Percentiles rank a stretch among this genome's conserved stretches.
These are phyloP conservation scores for Harpalus rufipes DNA, from an alignment of 2,888 invertebrate genomes.

Conservation along the genomic window DNA sequence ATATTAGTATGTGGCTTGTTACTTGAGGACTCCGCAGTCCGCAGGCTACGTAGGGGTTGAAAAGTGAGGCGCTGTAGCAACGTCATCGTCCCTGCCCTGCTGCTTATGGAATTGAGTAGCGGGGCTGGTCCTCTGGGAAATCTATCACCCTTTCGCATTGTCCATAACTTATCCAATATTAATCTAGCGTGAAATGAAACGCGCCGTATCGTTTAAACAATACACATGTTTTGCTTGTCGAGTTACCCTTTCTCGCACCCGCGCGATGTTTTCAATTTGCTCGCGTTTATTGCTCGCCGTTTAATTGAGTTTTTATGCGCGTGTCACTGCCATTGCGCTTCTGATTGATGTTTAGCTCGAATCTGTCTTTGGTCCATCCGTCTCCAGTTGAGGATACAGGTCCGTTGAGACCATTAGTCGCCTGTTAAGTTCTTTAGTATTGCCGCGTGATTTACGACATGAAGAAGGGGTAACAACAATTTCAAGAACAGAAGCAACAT, in stretches of 20 bases:
- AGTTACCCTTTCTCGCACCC: constrained; percentile 50
- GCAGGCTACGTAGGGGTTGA: constrained; percentile 54
- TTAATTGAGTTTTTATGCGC: constrained; percentile 62
- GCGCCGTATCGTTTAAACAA: constrained; percentile 69
- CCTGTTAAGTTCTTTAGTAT: constrained; percentile 52
- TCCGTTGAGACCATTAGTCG: constrained; percentile 60
- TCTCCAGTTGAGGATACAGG: constrained; percentile 27
- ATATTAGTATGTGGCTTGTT: not conserved
- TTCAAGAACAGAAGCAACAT: no score
- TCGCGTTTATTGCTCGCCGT: constrained; percentile 54
- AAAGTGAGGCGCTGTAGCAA: constrained; percentile 40
- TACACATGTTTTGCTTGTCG: constrained; percentile 70
- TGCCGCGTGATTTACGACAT: constrained; percentile 59
- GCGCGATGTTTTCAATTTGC: constrained; percentile 60
- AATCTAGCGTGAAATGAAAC: constrained; percentile 79
- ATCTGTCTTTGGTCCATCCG: not conserved
- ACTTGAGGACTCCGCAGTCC: no score
- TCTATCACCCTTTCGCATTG: constrained; percentile 78
- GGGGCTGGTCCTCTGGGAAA: constrained; percentile 74
- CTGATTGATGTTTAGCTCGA: constrained; percentile 46
- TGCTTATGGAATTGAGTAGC: constrained; percentile 64
- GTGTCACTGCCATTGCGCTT: constrained; percentile 46
- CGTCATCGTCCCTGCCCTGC: constrained; percentile 68
- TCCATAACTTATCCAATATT: constrained; percentile 78
- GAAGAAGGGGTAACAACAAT: no score